Percentiles rank a stretch among this genome's conserved stretches.
These are phyloP conservation scores for Listrodromus nycthemerus DNA, from an alignment of 2,888 invertebrate species.

Conservation along the genomic window DNA sequence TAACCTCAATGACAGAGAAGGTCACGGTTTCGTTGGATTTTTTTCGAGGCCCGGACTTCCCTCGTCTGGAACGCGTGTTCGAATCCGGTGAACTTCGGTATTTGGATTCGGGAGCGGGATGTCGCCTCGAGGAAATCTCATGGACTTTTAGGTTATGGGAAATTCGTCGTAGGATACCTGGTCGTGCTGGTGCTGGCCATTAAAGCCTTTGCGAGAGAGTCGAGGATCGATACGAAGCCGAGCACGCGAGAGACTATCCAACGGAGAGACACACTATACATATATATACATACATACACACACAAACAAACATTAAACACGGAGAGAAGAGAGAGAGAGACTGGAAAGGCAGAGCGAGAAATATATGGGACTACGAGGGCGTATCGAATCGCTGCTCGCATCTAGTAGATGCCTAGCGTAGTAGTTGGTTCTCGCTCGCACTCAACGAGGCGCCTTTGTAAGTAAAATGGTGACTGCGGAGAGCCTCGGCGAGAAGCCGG, in stretches of 20 bases:
- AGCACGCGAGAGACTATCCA: conserved; percentile 65
- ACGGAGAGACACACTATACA: conserved; percentile 57
- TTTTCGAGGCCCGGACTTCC: no score
- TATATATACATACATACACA: conserved; percentile 56
- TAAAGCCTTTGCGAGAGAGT: conserved; percentile 64
- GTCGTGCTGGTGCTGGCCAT: conserved; percentile 62
- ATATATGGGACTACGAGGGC: conserved; percentile 59
- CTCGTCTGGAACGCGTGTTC: not conserved
- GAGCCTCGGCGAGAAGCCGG: conserved; percentile 55
- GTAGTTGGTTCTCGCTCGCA: conserved; percentile 34
- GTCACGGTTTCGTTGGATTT: not conserved
- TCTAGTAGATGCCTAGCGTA: conserved; percentile 27
- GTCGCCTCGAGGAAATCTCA: not conserved
- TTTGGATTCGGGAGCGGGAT: not conserved
- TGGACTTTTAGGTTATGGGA: conserved; percentile 22
- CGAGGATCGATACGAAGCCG: conserved; percentile 67
- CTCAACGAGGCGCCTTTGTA: conserved; percentile 35
- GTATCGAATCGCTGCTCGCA: conserved; percentile 64
- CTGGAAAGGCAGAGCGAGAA: conserved; percentile 61
- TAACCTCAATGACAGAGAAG: not conserved
- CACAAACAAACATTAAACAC: conserved; percentile 51
- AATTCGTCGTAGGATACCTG: conserved; percentile 58
- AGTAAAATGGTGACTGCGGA: conserved; percentile 62
- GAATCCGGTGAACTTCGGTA: not conserved
- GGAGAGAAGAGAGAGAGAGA: conserved; percentile 34